Base-by-base conservation (phyloP, 1,140 invertebrate genomes). In the Trachymyrmex septentrionalis region DNA sequence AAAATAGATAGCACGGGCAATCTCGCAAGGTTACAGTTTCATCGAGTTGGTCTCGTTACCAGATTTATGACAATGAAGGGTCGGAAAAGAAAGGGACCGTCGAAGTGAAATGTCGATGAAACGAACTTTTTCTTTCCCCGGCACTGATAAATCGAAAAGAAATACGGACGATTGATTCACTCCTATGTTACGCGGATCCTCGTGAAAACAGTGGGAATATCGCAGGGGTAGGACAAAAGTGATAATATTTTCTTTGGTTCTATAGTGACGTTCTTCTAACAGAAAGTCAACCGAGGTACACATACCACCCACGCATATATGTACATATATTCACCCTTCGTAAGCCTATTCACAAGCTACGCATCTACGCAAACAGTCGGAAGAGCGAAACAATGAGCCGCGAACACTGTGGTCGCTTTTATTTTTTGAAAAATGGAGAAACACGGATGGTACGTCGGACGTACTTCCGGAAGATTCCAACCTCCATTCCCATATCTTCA, bases 371-470 rank as follows among this genome's bases (percentile, higher is more conserved):
- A 64, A 87, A 50, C 75, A 64, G 44, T 85, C 88, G 77, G 55
- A 66, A 78, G 92, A 93, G 91, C 85, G 92, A 92, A 94, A 95
- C 94, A 95, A 95, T 94, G 92, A 94, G 90, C 78, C 88, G 82
- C 66, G 66, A 50, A 85, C 71, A 86, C 80, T 85, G 92, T 72
- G 92, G 93, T 93, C 84, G 92, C 81, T 94, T 93, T 94, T 94
- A 94, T 94, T 95, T 91, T 95, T 94, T 93, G 93, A 95, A 95
- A 95, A 95, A 95, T 95, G 93, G 94, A 94, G 91, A 90, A 93
- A 91, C 61, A 67, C 91, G 88, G 92, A 86, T 91, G 85, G 67
- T 91, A 86, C 88, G 87, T 91, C 93, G 93, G 88, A 91, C 92
- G 92, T 91, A 94, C 94, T 95, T 95, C 95, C 94, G 93, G 92